Evolutionary conservation across 2,797 vertebrate species (phyloP).

Genomic region (Helarctos malayanus): DNA sequence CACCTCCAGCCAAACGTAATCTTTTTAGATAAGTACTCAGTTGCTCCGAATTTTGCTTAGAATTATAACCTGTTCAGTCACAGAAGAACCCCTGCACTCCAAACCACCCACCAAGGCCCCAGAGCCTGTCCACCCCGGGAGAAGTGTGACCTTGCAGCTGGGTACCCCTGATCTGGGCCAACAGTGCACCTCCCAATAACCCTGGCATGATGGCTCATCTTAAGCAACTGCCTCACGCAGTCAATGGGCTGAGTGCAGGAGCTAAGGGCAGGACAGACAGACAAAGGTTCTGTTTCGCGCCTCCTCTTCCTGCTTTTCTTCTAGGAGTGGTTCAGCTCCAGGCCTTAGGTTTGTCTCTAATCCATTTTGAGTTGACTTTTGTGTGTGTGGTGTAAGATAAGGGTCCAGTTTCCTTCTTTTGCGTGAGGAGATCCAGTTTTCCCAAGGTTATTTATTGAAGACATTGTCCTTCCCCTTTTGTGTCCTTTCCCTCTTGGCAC

Average conservation of each 20-base stretch:
- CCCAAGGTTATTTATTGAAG: not conserved
- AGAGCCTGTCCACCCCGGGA: not conserved
- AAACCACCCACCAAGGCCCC: not conserved
- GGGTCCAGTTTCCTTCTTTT: not conserved
- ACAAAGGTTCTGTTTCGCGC: not conserved
- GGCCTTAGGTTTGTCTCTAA: not conserved
- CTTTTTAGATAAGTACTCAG: conserved; percentile 87
- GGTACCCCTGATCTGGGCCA: not conserved
- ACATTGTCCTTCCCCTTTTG: not conserved
- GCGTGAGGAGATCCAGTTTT: not conserved
- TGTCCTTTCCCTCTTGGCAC: not conserved
- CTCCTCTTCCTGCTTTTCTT: not conserved
- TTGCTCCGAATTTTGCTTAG: conserved; percentile 91
- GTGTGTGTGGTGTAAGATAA: not conserved
- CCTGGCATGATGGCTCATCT: not conserved
- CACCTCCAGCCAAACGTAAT: conserved; percentile 87
- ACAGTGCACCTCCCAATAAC: not conserved
- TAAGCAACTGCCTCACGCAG: not conserved
- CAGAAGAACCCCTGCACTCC: conserved; percentile 93
- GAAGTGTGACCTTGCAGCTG: not conserved
- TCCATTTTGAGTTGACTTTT: not conserved
- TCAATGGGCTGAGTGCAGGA: not conserved
- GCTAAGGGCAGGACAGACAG: not conserved
- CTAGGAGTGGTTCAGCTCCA: not conserved
- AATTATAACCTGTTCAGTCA: conserved; percentile 97